Conservation (phyloP, 2,113 vertebrate genomes). For the Tautogolabrus adspersus region DNA sequence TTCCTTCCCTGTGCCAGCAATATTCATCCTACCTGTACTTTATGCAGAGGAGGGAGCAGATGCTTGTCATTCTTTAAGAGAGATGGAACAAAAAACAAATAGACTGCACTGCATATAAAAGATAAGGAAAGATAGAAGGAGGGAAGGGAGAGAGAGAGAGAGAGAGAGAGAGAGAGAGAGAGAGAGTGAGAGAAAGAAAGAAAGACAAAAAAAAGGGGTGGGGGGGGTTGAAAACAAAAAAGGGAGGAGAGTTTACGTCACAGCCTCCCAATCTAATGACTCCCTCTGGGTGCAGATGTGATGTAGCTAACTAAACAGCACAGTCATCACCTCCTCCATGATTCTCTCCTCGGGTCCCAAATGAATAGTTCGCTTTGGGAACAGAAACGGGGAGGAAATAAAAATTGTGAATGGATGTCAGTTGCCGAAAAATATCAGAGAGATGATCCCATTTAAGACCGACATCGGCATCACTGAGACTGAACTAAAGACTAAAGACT, state of each 20-base stretch:
- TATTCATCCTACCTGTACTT: constrained; percentile 81
- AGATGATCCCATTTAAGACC: constrained; percentile 11
- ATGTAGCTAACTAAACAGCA: constrained; percentile 56
- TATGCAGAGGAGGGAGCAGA: constrained; percentile 83
- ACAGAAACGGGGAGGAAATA: constrained; percentile 7
- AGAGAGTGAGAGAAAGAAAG: constrained; percentile 1
- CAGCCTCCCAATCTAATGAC: constrained; percentile 69
- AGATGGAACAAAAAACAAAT: constrained; percentile 47
- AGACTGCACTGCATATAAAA: constrained; percentile 48
- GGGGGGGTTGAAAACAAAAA: constrained; percentile 31
- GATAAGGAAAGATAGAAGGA: constrained; percentile 26
- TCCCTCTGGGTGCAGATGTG: constrained; percentile 70
- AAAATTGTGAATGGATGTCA: constrained; percentile 21
- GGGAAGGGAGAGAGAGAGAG: neutral
- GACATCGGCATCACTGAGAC: constrained; percentile 6
- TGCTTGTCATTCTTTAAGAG: constrained; percentile 79
- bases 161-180: constrained; percentile 18
- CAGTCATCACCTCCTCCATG: constrained; percentile 27
- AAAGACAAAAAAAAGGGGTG: neutral
- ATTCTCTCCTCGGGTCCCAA: constrained; percentile 26
- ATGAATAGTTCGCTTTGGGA: constrained; percentile 20
- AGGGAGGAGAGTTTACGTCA: constrained; percentile 61
- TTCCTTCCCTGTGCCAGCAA: constrained; percentile 16
- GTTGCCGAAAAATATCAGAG: neutral
- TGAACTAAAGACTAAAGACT: neutral